Percentiles rank a stretch among this genome's conserved stretches.
Conservation (phyloP, 2,113 vertebrate genomes). For the Hirundichthys speculiger region DNA sequence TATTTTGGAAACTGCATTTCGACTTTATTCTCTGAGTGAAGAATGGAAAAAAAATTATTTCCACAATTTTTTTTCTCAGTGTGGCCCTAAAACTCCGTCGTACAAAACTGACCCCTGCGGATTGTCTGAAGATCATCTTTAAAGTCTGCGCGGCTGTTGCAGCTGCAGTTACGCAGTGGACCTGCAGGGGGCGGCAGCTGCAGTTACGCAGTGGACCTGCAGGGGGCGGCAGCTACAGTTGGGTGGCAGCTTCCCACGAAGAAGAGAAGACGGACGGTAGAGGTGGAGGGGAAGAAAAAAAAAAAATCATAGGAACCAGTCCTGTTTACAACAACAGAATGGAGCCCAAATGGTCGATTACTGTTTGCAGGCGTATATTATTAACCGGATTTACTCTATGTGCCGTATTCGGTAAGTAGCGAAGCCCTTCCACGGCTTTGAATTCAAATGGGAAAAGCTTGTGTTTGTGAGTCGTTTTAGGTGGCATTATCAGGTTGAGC, state of each 20-base stretch:
- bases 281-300: constrained; percentile 39
- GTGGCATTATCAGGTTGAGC: constrained; percentile 48
- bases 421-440: too few relatives aligned
- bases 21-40: too few relatives aligned
- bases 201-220: neutral
- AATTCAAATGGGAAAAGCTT: neutral
- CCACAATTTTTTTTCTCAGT: too few relatives aligned
- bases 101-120: too few relatives aligned
- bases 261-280: constrained; percentile 32
- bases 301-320: constrained; percentile 41
- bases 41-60: too few relatives aligned
- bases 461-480: constrained; percentile 14
- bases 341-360: constrained; percentile 65
- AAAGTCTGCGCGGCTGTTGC: too few relatives aligned
- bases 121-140: too few relatives aligned
- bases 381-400: constrained; percentile 59
- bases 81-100: too few relatives aligned
- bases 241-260: constrained; percentile 17
- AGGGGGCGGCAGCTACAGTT: constrained; percentile 16
- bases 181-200: constrained; percentile 30
- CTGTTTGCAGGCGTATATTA: constrained; percentile 31
- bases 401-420: constrained; percentile 64
- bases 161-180: neutral
- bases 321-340: constrained; percentile 75
- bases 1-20: too few relatives aligned